These are phyloP conservation scores for Indicator indicator DNA, from an alignment of 2,113 vertebrate species.

Conservation along the genomic window DNA sequence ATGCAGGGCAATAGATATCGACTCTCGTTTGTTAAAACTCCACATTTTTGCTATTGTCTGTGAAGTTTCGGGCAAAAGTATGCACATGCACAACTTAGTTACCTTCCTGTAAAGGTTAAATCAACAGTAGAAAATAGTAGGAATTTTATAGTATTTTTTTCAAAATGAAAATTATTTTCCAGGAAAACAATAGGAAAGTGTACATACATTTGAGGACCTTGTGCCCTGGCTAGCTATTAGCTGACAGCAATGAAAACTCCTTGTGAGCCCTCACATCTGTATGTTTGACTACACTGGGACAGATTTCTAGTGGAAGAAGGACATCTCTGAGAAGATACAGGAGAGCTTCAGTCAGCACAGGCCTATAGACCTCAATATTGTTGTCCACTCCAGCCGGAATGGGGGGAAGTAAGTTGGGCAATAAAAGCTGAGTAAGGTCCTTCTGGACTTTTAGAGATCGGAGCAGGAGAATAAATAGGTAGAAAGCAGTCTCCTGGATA, in stretches of 20 bases:
- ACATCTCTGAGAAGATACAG: not conserved
- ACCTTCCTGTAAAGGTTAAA: not conserved
- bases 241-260: not conserved
- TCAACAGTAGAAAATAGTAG: not conserved
- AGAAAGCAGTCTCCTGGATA: not conserved
- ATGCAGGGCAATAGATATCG: not conserved
- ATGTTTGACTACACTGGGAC: not conserved
- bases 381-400: not conserved
- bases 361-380: not conserved
- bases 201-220: not conserved
- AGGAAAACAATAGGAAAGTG: not conserved
- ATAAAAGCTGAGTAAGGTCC: not conserved
- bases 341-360: not conserved
- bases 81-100: not conserved
- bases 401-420: not conserved
- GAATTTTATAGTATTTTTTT: not conserved
- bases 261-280: not conserved
- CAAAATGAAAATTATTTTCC: not conserved
- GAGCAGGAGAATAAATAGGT: not conserved
- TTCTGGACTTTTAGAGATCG: not conserved
- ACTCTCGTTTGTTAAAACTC: not conserved
- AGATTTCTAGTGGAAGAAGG: not conserved
- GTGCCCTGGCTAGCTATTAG: not conserved
- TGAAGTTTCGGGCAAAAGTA: not conserved
- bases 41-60: not conserved